Conservation (phyloP, 2,113 vertebrate species). For the Ondatra zibethicus region DNA sequence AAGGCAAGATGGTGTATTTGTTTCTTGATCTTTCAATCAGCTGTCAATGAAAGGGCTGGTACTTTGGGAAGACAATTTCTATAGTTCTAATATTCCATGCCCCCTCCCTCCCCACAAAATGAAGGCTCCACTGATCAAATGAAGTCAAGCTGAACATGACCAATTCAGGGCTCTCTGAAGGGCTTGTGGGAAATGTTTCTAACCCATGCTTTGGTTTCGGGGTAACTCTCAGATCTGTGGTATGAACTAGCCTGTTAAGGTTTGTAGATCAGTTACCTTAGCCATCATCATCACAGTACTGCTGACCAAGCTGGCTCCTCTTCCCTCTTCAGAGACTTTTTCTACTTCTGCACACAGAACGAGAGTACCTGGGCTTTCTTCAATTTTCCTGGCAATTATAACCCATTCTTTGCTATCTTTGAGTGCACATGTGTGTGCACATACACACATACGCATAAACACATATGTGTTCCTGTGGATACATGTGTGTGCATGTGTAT, state of each 20-base stretch:
- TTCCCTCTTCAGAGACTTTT: not conserved
- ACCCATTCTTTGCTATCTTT: not conserved
- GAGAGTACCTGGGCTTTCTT: not conserved
- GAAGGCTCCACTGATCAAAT: not conserved
- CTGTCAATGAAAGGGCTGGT: not conserved
- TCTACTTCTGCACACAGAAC: not conserved
- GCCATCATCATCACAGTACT: not conserved
- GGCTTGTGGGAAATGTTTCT: not conserved
- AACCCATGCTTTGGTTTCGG: not conserved
- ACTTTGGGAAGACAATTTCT: conserved; percentile 11
- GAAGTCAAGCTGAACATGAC: not conserved
- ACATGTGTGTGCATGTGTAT: too few species aligned
- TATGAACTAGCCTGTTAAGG: not conserved
- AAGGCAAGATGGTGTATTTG: not conserved
- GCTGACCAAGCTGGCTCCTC: not conserved
- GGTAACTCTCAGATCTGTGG: not conserved
- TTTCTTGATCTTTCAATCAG: conserved; percentile 2
- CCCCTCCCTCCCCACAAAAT: not conserved
- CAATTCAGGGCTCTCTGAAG: not conserved
- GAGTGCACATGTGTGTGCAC: too few species aligned
- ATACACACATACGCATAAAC: not conserved
- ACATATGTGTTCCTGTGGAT: not conserved
- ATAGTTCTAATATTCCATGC: conserved; percentile 28
- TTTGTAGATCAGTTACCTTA: not conserved
- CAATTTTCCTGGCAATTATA: not conserved